Base-by-base conservation (phyloP, 2,888 invertebrate genomes). In the Papilio demoleus region DNA sequence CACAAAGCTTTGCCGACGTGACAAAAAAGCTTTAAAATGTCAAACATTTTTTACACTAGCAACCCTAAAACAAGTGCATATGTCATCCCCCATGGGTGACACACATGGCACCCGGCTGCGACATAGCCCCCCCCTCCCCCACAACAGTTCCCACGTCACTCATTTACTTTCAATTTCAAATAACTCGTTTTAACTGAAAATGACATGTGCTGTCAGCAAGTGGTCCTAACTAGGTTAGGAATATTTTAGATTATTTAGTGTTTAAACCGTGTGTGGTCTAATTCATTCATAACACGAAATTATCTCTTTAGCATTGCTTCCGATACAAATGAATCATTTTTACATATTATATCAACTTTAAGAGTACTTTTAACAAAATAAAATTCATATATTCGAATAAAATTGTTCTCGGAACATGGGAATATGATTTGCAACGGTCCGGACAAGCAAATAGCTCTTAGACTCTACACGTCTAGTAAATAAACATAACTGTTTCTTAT, bases 81-180 rank as follows among this genome's bases (percentile, higher is more conserved):
- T 85, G 85, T 80, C 79, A 81, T 86, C 85, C 86, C 87, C 87
- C 86, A 80, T 78, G 79, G 73, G 79, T 76, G 78, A 72, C 82
- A 86, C 90, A 90, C 84, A 84, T 90, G 90, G 77, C 74, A 47
- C 76, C 86, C 88, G 87, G 85, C 87, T 60, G 77, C 77, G 76
- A 78, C 75, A 70, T n/a, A n/a, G n/a, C 81, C 70, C 75, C 73
- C 75, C 70, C 31, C 12, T 24, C 50, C 27, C 31, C 36, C 4
- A 50, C 14, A 34, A 11, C 17, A 61, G 45, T 69, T 69, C 65
- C 69, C 69, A 69, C 34, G 69, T 65, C 65, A 65, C 22, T 65
- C 65, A 69, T 17, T 19, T 65, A 53, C 67, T 61, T 56, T 45
- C n/a, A 2, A 65, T 50, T 65, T 31, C 47, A 40, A 59, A 64